Base-by-base conservation (phyloP, 2,888 invertebrate species). In the Noctua fimbriata region DNA sequence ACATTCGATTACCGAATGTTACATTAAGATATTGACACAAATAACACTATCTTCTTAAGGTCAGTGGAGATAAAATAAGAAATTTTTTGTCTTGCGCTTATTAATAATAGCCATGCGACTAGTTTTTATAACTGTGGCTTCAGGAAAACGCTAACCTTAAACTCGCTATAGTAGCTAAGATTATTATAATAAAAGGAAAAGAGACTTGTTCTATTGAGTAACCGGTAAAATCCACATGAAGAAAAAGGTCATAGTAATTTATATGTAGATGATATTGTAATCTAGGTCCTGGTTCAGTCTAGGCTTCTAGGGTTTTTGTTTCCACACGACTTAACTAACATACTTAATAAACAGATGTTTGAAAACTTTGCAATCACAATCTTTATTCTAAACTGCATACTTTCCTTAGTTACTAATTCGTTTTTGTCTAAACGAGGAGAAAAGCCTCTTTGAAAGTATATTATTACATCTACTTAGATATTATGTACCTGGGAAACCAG, bases 121-220 rank as follows among this genome's bases (percentile, higher is more conserved):
- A 84, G 55, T 65, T 84, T 60, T 73, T 79, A 72, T 52, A 65
- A 65, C 69, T 44, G 73, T 73, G 58, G 58, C 58, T 70, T 60
- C 58, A 73, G 49, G 73, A 84, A 79, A 79, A 73, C 36, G 21
- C 36, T 24, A 24, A 73, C 47, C 60, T 69, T 47, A 44, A 70
- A 24, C 49, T 12, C 18, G 18, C 49, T 32, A 49, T 58, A 44
- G 49, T 79, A 5, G n/a, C 47, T 49, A 58, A 79, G 49, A 58
- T 72, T 67, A 69, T 36, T 58, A 52, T 81, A 44, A 47, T 73
- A 73, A 69, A 79, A 69, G 80, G 69, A 84, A 82, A 79, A 73
- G 14, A 55, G 6, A 2, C 41, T 16, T 49, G 36, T 73, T 73
- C 9, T 84, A 49, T 58, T 66, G 41, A 4, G 66, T 16, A 36